Evolutionary conservation across 2,113 vertebrate genomes (phyloP).

Genomic region (Laterallus jamaicensis): DNA sequence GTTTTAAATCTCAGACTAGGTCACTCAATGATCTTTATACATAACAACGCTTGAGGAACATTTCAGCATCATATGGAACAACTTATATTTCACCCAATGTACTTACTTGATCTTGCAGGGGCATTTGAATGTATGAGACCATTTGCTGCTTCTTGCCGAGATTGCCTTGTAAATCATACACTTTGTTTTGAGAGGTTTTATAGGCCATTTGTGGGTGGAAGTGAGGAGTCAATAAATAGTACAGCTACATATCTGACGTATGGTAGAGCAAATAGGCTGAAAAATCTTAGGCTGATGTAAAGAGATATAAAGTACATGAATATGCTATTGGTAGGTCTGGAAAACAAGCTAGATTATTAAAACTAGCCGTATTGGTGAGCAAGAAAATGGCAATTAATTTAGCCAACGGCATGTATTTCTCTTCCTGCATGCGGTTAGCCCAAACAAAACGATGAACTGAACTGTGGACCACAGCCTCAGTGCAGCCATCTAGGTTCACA

Average conservation of each 20-base stretch:
- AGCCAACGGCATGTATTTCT: neutral
- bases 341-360: constrained; percentile 45
- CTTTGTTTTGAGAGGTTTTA: constrained; percentile 59
- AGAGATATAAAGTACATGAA: neutral
- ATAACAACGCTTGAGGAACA: neutral
- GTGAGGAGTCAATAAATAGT: constrained; percentile 53
- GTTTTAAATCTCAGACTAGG: neutral
- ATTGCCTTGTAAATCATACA: constrained; percentile 54
- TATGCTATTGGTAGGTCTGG: neutral
- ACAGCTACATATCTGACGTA: neutral
- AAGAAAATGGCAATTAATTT: constrained; percentile 31
- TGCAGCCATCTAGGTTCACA: neutral
- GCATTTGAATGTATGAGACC: constrained; percentile 9
- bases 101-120: constrained; percentile 2
- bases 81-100: neutral
- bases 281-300: neutral
- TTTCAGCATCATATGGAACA: neutral
- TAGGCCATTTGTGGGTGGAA: constrained; percentile 24
- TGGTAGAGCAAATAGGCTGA: neutral
- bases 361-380: neutral
- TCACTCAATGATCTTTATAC: neutral
- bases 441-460: neutral
- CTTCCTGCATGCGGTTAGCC: neutral
- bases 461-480: neutral
- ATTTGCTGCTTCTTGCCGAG: constrained; percentile 17